Evolutionary conservation across 2,888 invertebrate species (phyloP), one percentile per base, ranked within the genome.

Genomic region (Lapara coniferarum): DNA sequence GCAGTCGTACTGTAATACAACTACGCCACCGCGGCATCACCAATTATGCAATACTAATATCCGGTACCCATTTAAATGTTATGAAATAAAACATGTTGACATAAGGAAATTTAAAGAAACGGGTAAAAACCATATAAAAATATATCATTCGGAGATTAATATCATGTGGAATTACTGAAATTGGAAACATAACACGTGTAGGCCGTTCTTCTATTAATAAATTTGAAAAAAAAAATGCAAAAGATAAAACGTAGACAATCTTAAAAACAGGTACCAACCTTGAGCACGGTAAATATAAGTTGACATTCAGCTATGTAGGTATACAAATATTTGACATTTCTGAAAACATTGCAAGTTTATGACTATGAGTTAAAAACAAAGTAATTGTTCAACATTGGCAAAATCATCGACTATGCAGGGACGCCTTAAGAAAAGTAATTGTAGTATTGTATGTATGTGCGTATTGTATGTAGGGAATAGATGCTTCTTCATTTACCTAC

Each of bases 251-350:
- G 63, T 63, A 49, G 63, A 49, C 63, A 49, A 63, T 63, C 49
- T 16, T 49, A 46, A 63, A 59, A 63, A 63, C 63, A 19, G 63
- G 63, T 49, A 19, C 7, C 49, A 63, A 63, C 63, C 63, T 63
- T 63, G 63, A 63, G 49, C 63, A 16, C 49, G 19, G 63, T 63
- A 63, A 63, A 63, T 63, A 49, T 63, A 49, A 63, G 19, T 13
- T 63, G 63, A 13, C 63, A 63, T 63, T 63, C 63, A 63, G 63
- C 63, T 63, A 68, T 63, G 59, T 53, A 63, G 59, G 68, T 46
- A 69, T 52, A 53, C 74, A 71, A 74, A 71, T 71, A 75, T 79
- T 79, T 79, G 81, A 81, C 81, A 79, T 80, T 80, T 80, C 76
- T 77, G 73, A 75, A 79, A 81, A 79, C 71, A 73, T 75, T 73